Base-by-base conservation (phyloP, 1,140 invertebrate genomes). In the Atta texana region DNA sequence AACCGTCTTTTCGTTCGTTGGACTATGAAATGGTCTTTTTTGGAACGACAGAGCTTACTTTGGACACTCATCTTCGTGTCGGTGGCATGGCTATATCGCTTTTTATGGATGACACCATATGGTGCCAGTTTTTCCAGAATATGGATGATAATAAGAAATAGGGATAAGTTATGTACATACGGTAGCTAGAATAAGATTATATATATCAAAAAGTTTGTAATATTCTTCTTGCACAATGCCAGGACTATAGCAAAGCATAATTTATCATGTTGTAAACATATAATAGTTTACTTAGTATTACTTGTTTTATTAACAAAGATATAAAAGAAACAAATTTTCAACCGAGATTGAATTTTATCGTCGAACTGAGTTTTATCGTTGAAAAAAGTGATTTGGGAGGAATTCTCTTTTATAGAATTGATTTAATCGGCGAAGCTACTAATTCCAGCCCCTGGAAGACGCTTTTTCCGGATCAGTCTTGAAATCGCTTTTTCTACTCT, bases 81-180 rank as follows among this genome's bases (percentile, higher is more conserved):
- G 49, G 59, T 82, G 16, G 39, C 85, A 78, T 28, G 76, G 87
- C 82, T 90, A 82, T 90, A 88, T 81, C 59, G 76, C 86, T 82
- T 90, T 90, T 90, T 89, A 88, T 66, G 51, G 6, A 74, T 75
- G 39, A 66, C 86, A 31, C 88, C 88, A 88, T 85, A 72, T 82
- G 86, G 86, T 51, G 16, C 16, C 63, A 12, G 64, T 85, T 89
- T 66, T 71, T 89, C 49, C 34, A 31, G 82, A 68, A 68, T 24
- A 66, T 34, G 44, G 49, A 68, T 68, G 44, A 63, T 53, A 28
- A 44, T 72, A 64, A 64, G 44, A 55, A 55, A 57, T 53, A 51
- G 8, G 69, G 69, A 34, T 76, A 85, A 76, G 72, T 39, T 63
- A 85, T 53, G 28, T 77, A 77, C 59, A 76, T 61, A 39, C 3